A percentile compares a stretch with the other conserved stretches of the same genome.
Conservation (phyloP, 2,113 vertebrate genomes). For the Illadopsis cleaveri region DNA sequence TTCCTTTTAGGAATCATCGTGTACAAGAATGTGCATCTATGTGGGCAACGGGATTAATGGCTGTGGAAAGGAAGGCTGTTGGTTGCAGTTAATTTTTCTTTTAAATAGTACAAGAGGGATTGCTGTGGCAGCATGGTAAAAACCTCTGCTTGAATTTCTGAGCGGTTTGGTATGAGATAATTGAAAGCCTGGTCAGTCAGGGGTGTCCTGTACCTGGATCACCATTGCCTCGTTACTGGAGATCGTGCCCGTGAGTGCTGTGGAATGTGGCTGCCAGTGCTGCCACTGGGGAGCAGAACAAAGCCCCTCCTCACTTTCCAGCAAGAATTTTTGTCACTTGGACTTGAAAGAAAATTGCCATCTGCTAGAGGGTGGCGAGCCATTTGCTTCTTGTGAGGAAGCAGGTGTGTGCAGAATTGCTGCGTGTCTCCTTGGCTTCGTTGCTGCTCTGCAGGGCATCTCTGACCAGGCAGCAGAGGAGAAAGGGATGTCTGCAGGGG, state of each 20-base stretch:
- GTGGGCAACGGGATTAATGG: not conserved
- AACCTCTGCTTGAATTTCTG: not conserved
- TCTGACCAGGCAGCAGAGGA: not conserved
- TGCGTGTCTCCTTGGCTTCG: not conserved
- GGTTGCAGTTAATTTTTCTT: not conserved
- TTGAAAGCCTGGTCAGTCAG: not conserved
- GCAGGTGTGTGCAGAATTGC: slow-evolving; percentile 6
- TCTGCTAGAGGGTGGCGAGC: slow-evolving; percentile 2
- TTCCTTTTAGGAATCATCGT: not conserved
- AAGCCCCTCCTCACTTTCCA: not conserved
- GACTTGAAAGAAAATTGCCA: slow-evolving; percentile 37
- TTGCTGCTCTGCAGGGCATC: not conserved
- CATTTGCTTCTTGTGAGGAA: slow-evolving; percentile 21
- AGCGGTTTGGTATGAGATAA: not conserved
- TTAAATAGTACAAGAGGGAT: not conserved
- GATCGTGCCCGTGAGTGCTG: not conserved
- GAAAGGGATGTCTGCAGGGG: not conserved
- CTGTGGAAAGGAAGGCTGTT: not conserved
- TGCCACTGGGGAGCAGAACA: not conserved
- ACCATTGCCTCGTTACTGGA: not conserved
- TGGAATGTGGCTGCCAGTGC: not conserved
- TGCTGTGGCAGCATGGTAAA: not conserved
- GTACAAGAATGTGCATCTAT: not conserved
- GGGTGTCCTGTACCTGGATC: not conserved
- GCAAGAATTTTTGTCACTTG: slow-evolving; percentile 18